Base-by-base conservation (phyloP, 2,113 vertebrate genomes). In the Rhea americana region DNA sequence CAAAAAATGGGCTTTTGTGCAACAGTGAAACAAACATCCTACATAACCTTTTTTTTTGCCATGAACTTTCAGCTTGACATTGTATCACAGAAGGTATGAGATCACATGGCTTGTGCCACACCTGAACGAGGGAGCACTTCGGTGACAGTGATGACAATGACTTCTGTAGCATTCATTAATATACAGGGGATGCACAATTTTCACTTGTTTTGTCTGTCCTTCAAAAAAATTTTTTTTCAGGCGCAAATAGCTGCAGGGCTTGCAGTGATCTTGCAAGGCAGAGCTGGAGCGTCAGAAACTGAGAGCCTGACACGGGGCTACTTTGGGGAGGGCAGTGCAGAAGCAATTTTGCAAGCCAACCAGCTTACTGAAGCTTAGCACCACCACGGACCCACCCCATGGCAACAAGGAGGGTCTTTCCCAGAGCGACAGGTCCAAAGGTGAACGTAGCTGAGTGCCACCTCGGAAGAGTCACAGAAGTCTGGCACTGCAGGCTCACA, bases 361-460 rank as follows among this genome's bases (percentile, higher is more conserved):
- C 41, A 75, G 79, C 18, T 96, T 65, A 47, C 65, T 63, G 59
- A 80, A 82, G 82, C 82, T 61, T 39, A 28, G 53, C 18, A 67
- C 79, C 90, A 91, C 79, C 71, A 56, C 11, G 68, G 79, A 80
- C 53, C 24, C 5, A 68, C 56, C 37, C 48, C 48, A 7, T 39
- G 0, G 1, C 82, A 43, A 24, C 51, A 75, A 79, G 26, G 1
- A 5, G 62, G 62, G 75, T 56, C 71, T 75, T 63, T 48, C 75
- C 65, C 37, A 75, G 86, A 74, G 41, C 24, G 45, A 84, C 8
- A 2, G 70, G 28, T 37, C 63, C 18, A 35, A 70, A 68, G 28
- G 89, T 71, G 35, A 67, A 35, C 3, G 37, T 17, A 58, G 50
- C 73, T 3, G 10, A 71, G 73, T 5, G 53, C 25, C 41, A 58